A percentile compares a stretch with the other conserved stretches of the same genome.
Conservation (phyloP, 2,888 invertebrate genomes). For the Ganaspis brasiliensis region DNA sequence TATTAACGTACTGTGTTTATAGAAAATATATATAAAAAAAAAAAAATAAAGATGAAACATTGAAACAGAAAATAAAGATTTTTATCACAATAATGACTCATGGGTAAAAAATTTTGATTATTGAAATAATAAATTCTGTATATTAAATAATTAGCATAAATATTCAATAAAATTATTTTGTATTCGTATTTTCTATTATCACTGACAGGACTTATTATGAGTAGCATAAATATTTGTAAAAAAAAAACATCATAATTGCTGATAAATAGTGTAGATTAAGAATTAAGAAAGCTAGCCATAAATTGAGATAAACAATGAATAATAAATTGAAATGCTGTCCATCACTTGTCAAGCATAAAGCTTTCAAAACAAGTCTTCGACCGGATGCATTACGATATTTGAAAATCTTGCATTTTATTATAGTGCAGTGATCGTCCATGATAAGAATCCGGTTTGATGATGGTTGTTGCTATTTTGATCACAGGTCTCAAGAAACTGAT, state of each 20-base stretch:
- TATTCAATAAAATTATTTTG: background rate
- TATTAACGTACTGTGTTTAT: no score
- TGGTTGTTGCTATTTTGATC: constrained; percentile 35
- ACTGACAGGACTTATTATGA: background rate
- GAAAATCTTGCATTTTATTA: constrained; percentile 18
- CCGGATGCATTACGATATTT: constrained; percentile 27
- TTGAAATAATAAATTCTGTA: no score
- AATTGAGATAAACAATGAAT: constrained; percentile 24
- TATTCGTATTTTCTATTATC: background rate
- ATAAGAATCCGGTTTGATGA: constrained; percentile 39
- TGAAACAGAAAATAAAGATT: no score
- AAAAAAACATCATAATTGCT: constrained; percentile 10
- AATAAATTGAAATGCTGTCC: constrained; percentile 15
- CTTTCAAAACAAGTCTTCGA: constrained; percentile 27
- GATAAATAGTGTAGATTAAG: constrained; percentile 21
- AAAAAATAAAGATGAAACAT: no score
- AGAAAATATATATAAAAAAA: no score
- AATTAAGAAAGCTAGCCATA: constrained; percentile 6
- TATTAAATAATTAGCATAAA: background rate
- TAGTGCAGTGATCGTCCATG: constrained; percentile 18
- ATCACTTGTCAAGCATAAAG: constrained; percentile 5
- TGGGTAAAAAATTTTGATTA: no score
- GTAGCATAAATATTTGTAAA: background rate
- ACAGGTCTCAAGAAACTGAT: constrained; percentile 7
- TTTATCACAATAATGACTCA: no score